Percentiles rank a stretch among this genome's conserved stretches.
These are phyloP conservation scores for Anoplopoma fimbria DNA, from an alignment of 2,113 vertebrate genomes.

Conservation along the genomic window DNA sequence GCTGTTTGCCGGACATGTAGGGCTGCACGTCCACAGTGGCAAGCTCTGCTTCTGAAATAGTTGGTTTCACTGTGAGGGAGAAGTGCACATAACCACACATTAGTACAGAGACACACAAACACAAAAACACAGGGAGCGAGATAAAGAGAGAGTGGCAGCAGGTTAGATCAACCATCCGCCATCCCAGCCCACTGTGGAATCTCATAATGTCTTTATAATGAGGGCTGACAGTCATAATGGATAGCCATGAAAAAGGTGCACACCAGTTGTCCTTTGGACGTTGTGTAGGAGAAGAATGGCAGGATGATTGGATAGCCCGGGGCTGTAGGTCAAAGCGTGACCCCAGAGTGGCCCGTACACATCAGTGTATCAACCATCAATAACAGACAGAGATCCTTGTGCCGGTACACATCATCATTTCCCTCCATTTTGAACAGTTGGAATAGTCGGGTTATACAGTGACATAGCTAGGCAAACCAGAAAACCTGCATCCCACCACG, in stretches of 20 bases:
- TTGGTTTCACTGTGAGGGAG: conserved; percentile 85
- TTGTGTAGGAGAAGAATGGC: conserved; percentile 48
- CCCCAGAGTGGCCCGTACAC: conserved; percentile 47
- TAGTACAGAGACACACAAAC: conserved; percentile 6
- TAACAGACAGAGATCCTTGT: conserved; percentile 44
- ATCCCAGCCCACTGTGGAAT: conserved; percentile 34
- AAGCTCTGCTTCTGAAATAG: conserved; percentile 87
- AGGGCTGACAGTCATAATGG: conserved; percentile 56
- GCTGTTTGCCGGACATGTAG: conserved; percentile 74
- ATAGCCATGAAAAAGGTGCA: conserved; percentile 63
- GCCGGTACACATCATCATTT: conserved; percentile 18
- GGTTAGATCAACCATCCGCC: conserved; percentile 33
- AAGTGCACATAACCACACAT: conserved; percentile 11
- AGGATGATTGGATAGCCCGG: conserved; percentile 55
- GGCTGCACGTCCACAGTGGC: conserved; percentile 66
- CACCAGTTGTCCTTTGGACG: conserved; percentile 53
- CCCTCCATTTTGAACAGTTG: neutral
- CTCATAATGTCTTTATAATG: conserved; percentile 72
- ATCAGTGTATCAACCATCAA: conserved; percentile 52
- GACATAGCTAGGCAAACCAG: neutral
- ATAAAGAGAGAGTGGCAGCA: conserved; percentile 37
- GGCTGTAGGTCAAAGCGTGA: conserved; percentile 66
- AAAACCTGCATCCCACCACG: neutral
- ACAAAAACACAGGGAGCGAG: conserved; percentile 12
- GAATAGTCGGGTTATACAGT: neutral